Evolutionary conservation across 64 coral and sea anemone species (phyloP), one percentile per base, ranked within the genome.

Genomic region (Montipora efflorescens): DNA sequence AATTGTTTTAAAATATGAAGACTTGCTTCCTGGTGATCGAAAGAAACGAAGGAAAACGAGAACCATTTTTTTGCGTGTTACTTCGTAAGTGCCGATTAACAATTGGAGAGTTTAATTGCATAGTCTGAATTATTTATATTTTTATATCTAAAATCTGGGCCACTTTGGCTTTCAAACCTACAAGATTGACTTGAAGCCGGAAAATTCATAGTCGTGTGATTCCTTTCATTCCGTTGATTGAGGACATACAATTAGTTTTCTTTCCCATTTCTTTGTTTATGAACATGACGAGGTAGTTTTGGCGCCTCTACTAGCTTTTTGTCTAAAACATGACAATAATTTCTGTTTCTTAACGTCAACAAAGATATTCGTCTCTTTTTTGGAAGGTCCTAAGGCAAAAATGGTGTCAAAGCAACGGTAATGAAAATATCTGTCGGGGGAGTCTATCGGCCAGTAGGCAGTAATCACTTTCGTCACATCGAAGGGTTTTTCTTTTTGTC

Each of bases 31-130:
- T 71, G 5, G 82, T 44, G 18, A 57, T 6, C 1, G 16, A 20
- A 82, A 82, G 59, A 82, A 82, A 82, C 20, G 22, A n/a, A 18
- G 62, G 36, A n/a, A 80, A 19, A 59, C 52, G 78, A 80, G n/a
- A 23, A 25, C 21, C 36, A n/a, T 25, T 80, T 80, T 25, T 59
- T 80, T 80, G 10, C 36, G 16, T 86, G 82, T 86, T 48, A 71
- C 64, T 71, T 86, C 67, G 71, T 50, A 72, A 71, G 66, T 10
- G 82, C 82, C 82, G 82, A 86, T 71, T 86, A 6, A 11, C 62
- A 48, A 55, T 67, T 45, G 23, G 59, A 66, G 67, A 47, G 61
- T 59, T 84, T 84, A 67, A 84, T 84, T 36, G 36, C 36, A 36
- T 36, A 36, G 36, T 36, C 36, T 84, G 15, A 67, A 67, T 82